Conservation (phyloP, 2,113 vertebrate species). For the Amazona guildingii region DNA sequence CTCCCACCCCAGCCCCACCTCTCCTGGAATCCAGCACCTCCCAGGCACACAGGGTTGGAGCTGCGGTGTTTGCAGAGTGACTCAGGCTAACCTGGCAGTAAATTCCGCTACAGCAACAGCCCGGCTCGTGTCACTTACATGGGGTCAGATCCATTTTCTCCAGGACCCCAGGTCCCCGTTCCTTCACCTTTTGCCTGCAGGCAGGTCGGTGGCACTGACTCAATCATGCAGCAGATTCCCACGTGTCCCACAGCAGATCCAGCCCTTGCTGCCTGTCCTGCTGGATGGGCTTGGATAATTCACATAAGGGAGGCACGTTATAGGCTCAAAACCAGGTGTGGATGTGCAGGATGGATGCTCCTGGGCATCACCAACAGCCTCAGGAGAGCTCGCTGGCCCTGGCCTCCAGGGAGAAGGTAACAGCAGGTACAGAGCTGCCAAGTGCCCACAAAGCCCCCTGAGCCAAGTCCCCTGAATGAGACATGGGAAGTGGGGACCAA, state of each 20-base stretch:
- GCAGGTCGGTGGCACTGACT: accelerated
- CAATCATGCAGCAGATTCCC: not conserved
- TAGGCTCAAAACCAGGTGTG: accelerated
- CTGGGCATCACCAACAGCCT: not conserved
- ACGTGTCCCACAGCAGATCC: not conserved
- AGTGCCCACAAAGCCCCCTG: accelerated
- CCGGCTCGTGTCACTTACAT: not conserved
- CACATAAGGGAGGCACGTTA: not conserved
- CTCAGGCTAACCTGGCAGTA: not conserved
- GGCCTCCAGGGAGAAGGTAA: not conserved
- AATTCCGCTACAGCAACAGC: constrained; percentile 7
- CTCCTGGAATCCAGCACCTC: not conserved
- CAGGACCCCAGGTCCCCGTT: not conserved
- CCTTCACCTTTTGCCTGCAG: not conserved
- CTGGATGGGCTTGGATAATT: accelerated
- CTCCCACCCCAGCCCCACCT: not conserved
- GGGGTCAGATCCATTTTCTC: not conserved
- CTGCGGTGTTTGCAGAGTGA: not conserved
- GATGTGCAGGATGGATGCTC: not conserved
- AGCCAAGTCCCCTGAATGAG: not conserved
- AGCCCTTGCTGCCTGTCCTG: not conserved
- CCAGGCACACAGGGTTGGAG: not conserved
- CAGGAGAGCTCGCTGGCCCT: not conserved
- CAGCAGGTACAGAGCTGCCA: not conserved
- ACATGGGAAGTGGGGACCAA: accelerated